Evolutionary conservation across 2,888 invertebrate genomes (phyloP), one percentile per base, ranked within the genome.

Genomic region (Dryadula phaetusa): DNA sequence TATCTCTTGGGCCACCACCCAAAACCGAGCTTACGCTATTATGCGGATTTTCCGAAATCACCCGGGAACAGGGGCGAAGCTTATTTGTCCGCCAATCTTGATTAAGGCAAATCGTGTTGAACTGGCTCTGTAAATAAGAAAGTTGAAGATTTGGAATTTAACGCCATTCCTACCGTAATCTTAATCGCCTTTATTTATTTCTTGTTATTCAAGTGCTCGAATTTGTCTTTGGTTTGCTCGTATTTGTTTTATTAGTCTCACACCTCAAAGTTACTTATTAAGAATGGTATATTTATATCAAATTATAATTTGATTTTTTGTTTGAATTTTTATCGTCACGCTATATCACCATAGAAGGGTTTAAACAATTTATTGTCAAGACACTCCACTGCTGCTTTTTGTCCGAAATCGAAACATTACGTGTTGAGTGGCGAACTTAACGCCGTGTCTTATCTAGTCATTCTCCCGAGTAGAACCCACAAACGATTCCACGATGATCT

Each of bases 21-120:
- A 61, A 66, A 70, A 56, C 64, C 62, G 47, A 66, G 64, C 69
- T 64, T 47, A 49, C 64, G 70, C 64, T 60, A 70, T 73, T 70
- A 69, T 69, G 62, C 49, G 62, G 70, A 70, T 72, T 69, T 72
- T 64, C 37, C 49, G 16, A 58, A 66, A 70, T 72, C 72, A 69
- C 64, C 46, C 46, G 58, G 62, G 61, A 69, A 66, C 66, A 66
- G 66, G 34, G 62, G 62, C 37, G 42, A 66, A 61, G 67, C 69
- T 71, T 78, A 75, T 79, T 79, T 77, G 77, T 76, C 74, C 69
- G 73, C 70, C 74, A 74, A 74, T 79, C 77, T 75, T 76, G 73
- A 79, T 80, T 80, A 79, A 76, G 74, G 74, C 62, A 60, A 61
- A 66, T 72, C 67, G 64, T 72, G 62, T 69, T 61, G 74, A 71